Evolutionary conservation across 1,140 invertebrate genomes (phyloP).

Genomic region (Eurosta solidaginis): DNA sequence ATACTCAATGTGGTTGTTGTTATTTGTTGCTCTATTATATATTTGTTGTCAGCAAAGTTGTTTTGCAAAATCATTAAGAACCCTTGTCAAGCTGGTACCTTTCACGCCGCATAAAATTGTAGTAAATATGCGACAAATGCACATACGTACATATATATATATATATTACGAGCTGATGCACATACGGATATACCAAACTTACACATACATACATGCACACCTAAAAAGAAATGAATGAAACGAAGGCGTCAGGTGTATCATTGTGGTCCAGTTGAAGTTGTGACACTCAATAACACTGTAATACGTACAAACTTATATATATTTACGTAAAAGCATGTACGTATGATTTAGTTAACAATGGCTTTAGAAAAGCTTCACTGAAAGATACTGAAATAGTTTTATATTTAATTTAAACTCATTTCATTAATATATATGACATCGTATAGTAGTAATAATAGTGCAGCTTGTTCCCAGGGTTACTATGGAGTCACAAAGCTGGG

Average conservation of each 20-base stretch:
- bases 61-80: conserved; percentile 36
- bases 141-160: too few species aligned
- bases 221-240: not conserved
- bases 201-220: not conserved
- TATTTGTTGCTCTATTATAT: not conserved
- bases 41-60: not conserved
- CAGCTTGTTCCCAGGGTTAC: too few species aligned
- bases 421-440: too few species aligned
- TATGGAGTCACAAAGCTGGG: too few species aligned
- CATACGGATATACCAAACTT: too few species aligned
- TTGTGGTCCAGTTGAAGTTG: conserved; percentile 7
- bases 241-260: conserved; percentile 6
- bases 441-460: too few species aligned
- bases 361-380: too few species aligned
- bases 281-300: not conserved
- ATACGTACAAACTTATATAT: not conserved
- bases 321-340: not conserved
- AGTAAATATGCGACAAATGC: not conserved
- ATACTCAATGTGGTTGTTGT: not conserved
- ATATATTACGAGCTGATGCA: too few species aligned
- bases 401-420: too few species aligned
- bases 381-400: too few species aligned
- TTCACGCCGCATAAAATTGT: conserved; percentile 30
- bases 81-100: conserved; percentile 36
- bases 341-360: too few species aligned